These are phyloP conservation scores for Neodiprion virginianus DNA, from an alignment of 1,140 invertebrate genomes.

Conservation along the genomic window DNA sequence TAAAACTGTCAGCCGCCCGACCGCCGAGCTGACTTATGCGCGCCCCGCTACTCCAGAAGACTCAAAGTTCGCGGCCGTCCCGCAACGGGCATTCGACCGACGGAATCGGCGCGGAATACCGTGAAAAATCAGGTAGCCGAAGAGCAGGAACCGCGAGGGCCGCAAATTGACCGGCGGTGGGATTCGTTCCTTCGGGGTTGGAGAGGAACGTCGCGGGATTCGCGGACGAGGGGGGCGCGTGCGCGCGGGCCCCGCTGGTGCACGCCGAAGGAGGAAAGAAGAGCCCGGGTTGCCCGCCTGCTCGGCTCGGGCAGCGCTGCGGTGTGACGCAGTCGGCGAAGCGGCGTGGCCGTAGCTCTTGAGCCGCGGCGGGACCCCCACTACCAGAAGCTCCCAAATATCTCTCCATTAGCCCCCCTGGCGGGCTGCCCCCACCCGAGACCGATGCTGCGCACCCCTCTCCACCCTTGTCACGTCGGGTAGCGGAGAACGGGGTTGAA, in stretches of 20 bases:
- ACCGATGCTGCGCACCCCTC: conserved; percentile 19
- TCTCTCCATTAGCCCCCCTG: conserved; percentile 61
- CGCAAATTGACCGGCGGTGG: not conserved
- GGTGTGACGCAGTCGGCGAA: no score
- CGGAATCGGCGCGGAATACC: not conserved
- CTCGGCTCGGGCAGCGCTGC: no score
- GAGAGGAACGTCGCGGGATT: not conserved
- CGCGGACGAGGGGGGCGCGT: conserved; percentile 47
- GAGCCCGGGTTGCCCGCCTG: not conserved
- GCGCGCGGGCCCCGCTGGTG: conserved; percentile 51
- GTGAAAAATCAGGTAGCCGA: not conserved
- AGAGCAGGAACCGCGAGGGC: not conserved
- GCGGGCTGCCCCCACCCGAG: conserved; percentile 38
- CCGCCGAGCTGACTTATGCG: conserved; percentile 60
- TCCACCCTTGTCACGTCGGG: conserved; percentile 39
- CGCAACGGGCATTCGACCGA: conserved; percentile 22
- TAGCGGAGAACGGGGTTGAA: conserved; percentile 58
- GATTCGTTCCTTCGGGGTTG: not conserved
- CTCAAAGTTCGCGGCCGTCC: conserved; percentile 19
- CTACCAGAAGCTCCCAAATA: conserved; percentile 53
- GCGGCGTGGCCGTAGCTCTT: not conserved
- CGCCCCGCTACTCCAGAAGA: conserved; percentile 36
- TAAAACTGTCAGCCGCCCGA: conserved; percentile 61
- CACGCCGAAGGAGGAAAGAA: conserved; percentile 38
- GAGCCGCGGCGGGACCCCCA: conserved; percentile 37